Conservation (phyloP, 2,113 vertebrate species). For the Osmerus mordax region DNA sequence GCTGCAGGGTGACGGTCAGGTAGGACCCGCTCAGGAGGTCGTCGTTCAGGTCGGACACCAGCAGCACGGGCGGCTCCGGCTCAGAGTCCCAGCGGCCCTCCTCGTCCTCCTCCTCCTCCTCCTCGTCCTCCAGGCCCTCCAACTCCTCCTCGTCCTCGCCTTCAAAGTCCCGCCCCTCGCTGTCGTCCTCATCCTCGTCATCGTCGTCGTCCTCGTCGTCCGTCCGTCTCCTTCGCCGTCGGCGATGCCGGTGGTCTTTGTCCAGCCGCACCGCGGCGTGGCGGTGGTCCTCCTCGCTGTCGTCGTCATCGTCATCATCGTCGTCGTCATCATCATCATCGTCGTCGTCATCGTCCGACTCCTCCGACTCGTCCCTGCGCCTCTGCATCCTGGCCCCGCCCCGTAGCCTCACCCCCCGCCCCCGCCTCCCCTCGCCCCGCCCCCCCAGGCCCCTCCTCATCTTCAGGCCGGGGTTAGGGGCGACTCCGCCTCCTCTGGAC, state of each 20-base stretch:
- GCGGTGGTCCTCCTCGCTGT: conserved; percentile 4
- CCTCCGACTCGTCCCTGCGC: conserved; percentile 67
- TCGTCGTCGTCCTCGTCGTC: conserved; percentile 84
- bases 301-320: conserved; percentile 47
- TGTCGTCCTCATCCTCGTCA: conserved; percentile 84
- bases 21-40: conserved; percentile 83
- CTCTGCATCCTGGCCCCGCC: conserved; percentile 71
- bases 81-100: conserved; percentile 72
- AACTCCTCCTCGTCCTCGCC: conserved; percentile 59
- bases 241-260: neutral
- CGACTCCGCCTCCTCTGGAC: conserved; percentile 45
- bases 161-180: conserved; percentile 82
- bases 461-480: conserved; percentile 45
- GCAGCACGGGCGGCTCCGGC: conserved; percentile 71
- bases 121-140: conserved; percentile 62
- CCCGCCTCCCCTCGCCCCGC: conserved; percentile 54
- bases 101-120: conserved; percentile 48
- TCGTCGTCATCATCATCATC: conserved; percentile 55
- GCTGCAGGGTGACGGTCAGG: conserved; percentile 92
- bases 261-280: neutral
- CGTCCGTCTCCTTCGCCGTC: conserved; percentile 3
- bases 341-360: conserved; percentile 63
- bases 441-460: conserved; percentile 57
- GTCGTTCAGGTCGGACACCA: conserved; percentile 74
- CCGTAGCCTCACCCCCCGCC: conserved; percentile 62